Evolutionary conservation across 1,140 invertebrate species (phyloP).

Genomic region (Neodiprion lecontei): DNA sequence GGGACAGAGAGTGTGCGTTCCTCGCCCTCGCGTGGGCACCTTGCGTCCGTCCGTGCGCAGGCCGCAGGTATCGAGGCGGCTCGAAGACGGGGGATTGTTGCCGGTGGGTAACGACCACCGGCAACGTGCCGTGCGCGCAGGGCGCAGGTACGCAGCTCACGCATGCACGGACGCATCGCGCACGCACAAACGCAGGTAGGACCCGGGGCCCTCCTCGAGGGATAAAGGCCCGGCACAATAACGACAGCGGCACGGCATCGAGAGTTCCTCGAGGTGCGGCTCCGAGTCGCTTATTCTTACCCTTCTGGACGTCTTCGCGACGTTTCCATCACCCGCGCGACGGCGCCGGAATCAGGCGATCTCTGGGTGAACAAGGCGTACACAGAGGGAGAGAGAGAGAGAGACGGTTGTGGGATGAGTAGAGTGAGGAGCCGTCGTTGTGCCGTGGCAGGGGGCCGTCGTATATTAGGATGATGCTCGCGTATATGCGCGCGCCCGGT

Average conservation of each 20-base stretch:
- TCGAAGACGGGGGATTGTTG: neutral
- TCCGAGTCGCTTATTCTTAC: too few species aligned
- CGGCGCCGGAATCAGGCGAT: neutral
- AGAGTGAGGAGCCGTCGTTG: neutral
- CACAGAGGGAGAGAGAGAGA: neutral
- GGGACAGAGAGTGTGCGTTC: neutral
- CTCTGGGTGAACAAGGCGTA: conserved; percentile 1
- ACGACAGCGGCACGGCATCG: too few species aligned
- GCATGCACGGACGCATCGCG: neutral
- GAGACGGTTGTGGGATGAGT: neutral
- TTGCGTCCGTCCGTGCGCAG: neutral
- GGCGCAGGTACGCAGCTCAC: neutral
- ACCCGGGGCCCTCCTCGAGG: neutral
- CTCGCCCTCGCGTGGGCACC: conserved; percentile 5
- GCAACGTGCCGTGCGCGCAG: neutral
- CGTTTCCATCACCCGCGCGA: too few species aligned
- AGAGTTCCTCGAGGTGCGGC: too few species aligned
- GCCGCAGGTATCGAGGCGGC: neutral
- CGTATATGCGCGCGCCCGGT: neutral
- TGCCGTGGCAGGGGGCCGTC: conserved; percentile 5
- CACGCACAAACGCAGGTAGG: neutral
- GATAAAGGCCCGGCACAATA: too few species aligned
- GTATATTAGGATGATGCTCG: conserved; percentile 7
- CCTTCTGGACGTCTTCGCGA: too few species aligned
- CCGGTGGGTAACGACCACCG: neutral